A percentile compares a stretch with the other conserved stretches of the same genome.
These are phyloP conservation scores for Phoxinus phoxinus DNA, from an alignment of 2,113 vertebrate species.

Conservation along the genomic window DNA sequence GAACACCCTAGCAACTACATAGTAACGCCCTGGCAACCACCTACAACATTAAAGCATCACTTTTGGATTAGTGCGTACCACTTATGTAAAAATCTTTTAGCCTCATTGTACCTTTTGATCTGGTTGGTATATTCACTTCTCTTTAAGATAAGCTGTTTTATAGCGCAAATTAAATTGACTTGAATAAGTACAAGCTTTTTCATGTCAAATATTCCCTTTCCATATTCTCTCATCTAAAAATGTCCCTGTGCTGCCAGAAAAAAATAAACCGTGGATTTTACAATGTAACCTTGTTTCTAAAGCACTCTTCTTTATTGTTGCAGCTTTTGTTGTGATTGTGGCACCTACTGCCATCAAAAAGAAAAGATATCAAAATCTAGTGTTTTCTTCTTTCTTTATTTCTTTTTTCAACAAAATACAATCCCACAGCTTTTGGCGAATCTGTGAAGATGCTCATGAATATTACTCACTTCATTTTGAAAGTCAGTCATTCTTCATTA, in stretches of 20 bases:
- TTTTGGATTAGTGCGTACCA: neutral
- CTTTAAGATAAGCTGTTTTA: neutral
- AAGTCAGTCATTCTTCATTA: constrained; percentile 20
- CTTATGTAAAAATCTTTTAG: neutral
- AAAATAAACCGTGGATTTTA: neutral
- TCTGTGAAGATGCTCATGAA: neutral
- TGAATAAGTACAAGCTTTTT: neutral
- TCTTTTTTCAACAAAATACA: neutral
- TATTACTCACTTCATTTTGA: neutral
- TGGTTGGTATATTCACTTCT: neutral
- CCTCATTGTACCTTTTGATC: neutral
- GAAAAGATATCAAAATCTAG: constrained; percentile 60
- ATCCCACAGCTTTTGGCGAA: neutral
- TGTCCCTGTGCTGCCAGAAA: neutral
- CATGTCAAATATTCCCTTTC: neutral
- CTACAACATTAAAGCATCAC: neutral
- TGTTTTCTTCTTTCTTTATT: neutral
- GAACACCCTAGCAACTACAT: neutral
- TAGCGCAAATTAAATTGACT: neutral
- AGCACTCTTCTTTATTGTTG: constrained; percentile 61
- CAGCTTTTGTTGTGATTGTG: constrained; percentile 63
- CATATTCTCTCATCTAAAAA: constrained; percentile 10
- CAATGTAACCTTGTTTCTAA: constrained; percentile 56
- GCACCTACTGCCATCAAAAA: constrained; percentile 63
- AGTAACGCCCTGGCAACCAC: neutral